Conservation (phyloP, 2,797 vertebrate genomes). For the Pantherophis alleghaniensis region DNA sequence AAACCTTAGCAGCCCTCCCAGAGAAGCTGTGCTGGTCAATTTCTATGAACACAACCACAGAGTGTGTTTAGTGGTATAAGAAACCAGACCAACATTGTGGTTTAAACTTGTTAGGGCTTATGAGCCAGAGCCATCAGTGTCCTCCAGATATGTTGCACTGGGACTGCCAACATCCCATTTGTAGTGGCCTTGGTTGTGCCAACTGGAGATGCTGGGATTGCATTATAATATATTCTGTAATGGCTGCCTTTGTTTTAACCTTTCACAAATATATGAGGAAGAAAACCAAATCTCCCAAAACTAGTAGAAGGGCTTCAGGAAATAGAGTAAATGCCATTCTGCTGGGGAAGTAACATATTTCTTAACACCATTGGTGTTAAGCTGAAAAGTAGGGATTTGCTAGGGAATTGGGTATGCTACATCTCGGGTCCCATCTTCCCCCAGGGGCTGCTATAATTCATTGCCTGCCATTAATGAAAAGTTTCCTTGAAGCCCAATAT, state of each 20-base stretch:
- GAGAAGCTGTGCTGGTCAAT: not conserved
- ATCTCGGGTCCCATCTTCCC: not conserved
- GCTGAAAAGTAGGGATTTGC: not conserved
- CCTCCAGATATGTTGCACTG: too few species aligned
- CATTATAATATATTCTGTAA: not conserved
- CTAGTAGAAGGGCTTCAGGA: not conserved
- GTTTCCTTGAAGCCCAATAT: too few species aligned
- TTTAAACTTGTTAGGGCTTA: not conserved
- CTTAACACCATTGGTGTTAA: not conserved
- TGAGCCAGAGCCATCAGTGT: not conserved
- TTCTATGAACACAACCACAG: not conserved
- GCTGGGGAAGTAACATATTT: not conserved
- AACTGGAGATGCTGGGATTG: not conserved
- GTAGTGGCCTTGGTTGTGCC: not conserved
- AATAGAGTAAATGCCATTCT: not conserved
- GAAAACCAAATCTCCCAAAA: not conserved
- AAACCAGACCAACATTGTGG: not conserved
- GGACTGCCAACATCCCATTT: not conserved
- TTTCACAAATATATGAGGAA: not conserved
- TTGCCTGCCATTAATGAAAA: too few species aligned
- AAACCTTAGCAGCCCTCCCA: not conserved
- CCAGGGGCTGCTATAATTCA: not conserved
- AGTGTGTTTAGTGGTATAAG: not conserved
- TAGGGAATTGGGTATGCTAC: not conserved
- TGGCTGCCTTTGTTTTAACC: not conserved